Evolutionary conservation across 2,113 vertebrate genomes (phyloP).

Genomic region (Strix aluco): DNA sequence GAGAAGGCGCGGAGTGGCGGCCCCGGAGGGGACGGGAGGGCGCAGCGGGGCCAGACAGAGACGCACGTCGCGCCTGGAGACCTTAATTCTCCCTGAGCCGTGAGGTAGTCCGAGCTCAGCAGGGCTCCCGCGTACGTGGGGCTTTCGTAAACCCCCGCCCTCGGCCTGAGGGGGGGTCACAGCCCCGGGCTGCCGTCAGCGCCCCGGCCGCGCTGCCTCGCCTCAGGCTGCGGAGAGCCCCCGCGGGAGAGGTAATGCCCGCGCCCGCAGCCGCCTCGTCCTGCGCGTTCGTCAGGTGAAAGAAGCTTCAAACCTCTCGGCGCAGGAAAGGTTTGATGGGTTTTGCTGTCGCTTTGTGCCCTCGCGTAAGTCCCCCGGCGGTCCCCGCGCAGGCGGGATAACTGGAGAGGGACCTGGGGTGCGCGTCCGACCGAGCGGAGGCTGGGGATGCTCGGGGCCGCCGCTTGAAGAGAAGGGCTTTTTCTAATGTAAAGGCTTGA

Average conservation of each 20-base stretch:
- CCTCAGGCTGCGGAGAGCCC: not conserved
- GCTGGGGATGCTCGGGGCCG: not conserved
- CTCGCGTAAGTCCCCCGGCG: accelerated
- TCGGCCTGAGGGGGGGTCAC: not conserved
- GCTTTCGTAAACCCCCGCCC: not conserved
- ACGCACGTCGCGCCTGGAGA: not conserved
- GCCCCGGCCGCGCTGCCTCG: not conserved
- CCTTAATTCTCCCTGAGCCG: not conserved
- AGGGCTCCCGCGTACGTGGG: not conserved
- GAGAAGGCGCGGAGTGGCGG: not conserved
- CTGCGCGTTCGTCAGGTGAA: not conserved
- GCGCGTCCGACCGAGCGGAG: not conserved
- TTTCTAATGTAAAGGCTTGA: accelerated
- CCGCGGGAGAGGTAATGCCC: not conserved
- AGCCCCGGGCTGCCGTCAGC: not conserved
- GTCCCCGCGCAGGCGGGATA: not conserved
- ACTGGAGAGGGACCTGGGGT: not conserved
- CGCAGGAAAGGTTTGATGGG: not conserved
- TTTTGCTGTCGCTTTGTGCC: accelerated
- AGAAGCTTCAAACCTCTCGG: accelerated
- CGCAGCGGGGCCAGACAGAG: too few relatives aligned
- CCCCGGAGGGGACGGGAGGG: not conserved
- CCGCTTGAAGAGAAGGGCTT: too few relatives aligned
- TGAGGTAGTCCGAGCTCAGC: not conserved
- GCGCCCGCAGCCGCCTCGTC: not conserved